Conservation (phyloP, 2,888 invertebrate species). For the Drepana falcataria region DNA sequence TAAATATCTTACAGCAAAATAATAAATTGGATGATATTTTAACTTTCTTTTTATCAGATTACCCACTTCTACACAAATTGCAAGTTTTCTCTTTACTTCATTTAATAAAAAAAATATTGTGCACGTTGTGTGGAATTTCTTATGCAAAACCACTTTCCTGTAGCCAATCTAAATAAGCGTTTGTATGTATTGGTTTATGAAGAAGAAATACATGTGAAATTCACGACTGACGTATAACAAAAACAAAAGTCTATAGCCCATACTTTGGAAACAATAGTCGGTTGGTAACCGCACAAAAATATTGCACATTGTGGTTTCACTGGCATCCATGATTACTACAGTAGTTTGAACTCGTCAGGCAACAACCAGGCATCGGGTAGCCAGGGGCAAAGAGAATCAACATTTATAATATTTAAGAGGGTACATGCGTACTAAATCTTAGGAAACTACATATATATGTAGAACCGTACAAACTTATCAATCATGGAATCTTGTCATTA, state of each 20-base stretch:
- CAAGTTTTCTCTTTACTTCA: not conserved
- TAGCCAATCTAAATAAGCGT: no score
- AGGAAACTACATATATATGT: no score
- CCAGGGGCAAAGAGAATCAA: not conserved
- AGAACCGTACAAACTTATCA: no score
- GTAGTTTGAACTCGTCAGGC: not conserved
- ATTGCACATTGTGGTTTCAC: constrained; percentile 37
- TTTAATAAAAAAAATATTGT: not conserved
- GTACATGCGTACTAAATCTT: not conserved
- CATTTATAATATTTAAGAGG: not conserved
- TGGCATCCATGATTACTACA: not conserved
- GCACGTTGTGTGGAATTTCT: no score
- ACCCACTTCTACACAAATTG: not conserved
- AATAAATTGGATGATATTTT: not conserved
- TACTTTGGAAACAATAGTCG: constrained; percentile 15
- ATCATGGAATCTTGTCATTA: no score
- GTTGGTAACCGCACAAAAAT: constrained; percentile 39
- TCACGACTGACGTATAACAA: constrained; percentile 23
- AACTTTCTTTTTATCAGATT: not conserved
- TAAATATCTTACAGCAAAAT: no score
- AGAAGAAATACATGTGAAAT: constrained; percentile 6
- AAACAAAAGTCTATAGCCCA: constrained; percentile 11
- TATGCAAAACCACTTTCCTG: no score
- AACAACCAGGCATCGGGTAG: not conserved
- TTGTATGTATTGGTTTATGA: not conserved